phyloP scores from a whole-genome alignment of 2,113 vertebrate species.

The Caranx ignobilis region DNA sequence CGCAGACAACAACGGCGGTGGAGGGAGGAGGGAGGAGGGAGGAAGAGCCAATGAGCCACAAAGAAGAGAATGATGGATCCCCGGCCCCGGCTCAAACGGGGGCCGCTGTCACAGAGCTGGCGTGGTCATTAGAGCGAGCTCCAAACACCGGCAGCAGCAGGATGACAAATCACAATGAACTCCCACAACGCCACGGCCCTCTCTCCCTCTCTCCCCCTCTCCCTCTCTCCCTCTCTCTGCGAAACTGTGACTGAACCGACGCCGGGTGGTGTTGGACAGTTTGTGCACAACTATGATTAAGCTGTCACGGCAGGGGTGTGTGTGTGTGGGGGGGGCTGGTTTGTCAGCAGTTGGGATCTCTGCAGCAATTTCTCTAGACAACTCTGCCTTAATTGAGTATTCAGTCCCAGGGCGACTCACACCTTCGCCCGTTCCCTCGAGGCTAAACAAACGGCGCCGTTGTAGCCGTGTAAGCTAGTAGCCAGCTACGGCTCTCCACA shows the following conservation, averaged over 20 bases:
- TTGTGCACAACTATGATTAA: slow-evolving; percentile 71
- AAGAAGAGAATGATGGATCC: slow-evolving; percentile 80
- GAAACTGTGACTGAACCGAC: slow-evolving; percentile 39
- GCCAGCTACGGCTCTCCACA: slow-evolving; percentile 49
- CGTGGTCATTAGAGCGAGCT: slow-evolving; percentile 69
- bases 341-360: slow-evolving; percentile 66
- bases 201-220: slow-evolving; percentile 12
- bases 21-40: slow-evolving; percentile 53
- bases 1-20: slow-evolving; percentile 30
- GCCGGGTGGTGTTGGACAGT: slow-evolving; percentile 44
- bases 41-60: slow-evolving; percentile 74
- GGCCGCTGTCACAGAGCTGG: slow-evolving; percentile 63
- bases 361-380: slow-evolving; percentile 66
- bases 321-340: slow-evolving; percentile 30
- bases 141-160: slow-evolving; percentile 56
- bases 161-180: slow-evolving; percentile 69
- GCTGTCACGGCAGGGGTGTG: slow-evolving; percentile 44
- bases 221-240: slow-evolving; percentile 14
- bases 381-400: slow-evolving; percentile 70
- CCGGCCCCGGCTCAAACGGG: slow-evolving; percentile 67
- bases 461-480: neutral
- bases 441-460: slow-evolving; percentile 61
- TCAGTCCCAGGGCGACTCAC: slow-evolving; percentile 52
- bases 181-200: slow-evolving; percentile 40
- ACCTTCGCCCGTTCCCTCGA: slow-evolving; percentile 54